Percentiles rank a stretch among this genome's conserved stretches.
phyloP scores from a whole-genome alignment of 2,888 invertebrate species.

The Linyphia triangularis region DNA sequence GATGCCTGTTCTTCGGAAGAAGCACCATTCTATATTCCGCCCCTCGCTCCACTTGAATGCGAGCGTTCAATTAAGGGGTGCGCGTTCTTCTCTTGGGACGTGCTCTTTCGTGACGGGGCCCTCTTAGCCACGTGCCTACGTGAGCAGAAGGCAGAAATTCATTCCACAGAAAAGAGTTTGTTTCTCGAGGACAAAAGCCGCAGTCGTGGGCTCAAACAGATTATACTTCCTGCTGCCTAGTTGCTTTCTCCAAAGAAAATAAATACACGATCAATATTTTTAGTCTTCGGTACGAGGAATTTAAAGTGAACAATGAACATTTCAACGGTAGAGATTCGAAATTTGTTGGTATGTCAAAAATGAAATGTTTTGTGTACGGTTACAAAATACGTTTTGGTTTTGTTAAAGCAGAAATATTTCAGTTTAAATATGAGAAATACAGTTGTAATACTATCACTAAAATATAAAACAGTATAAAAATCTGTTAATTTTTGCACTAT shows the following conservation, averaged over 20 bases:
- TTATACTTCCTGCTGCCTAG: not conserved
- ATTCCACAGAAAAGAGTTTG: not conserved
- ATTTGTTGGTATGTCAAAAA: too few relatives aligned
- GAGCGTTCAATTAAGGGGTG: conserved; percentile 30
- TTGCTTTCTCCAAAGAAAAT: not conserved
- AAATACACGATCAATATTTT: too few relatives aligned
- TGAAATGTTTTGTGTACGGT: too few relatives aligned
- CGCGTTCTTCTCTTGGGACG: conserved; percentile 15
- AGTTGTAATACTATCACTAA: too few relatives aligned
- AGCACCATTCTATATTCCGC: conserved; percentile 1
- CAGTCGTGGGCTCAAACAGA: not conserved
- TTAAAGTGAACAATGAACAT: not conserved
- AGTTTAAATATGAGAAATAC: too few relatives aligned
- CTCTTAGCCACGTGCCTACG: conserved; percentile 30
- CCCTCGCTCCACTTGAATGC: conserved; percentile 5
- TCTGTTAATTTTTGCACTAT: too few relatives aligned
- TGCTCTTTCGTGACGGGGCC: conserved; percentile 32
- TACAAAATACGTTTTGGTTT: too few relatives aligned
- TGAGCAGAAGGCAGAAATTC: not conserved
- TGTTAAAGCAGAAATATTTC: too few relatives aligned
- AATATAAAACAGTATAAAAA: too few relatives aligned
- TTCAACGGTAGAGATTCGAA: too few relatives aligned
- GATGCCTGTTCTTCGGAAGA: too few relatives aligned
- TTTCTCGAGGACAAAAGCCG: not conserved
- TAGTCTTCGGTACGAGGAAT: too few relatives aligned